phyloP scores from a whole-genome alignment of 2,888 invertebrate species.

The Plebejus argus region DNA sequence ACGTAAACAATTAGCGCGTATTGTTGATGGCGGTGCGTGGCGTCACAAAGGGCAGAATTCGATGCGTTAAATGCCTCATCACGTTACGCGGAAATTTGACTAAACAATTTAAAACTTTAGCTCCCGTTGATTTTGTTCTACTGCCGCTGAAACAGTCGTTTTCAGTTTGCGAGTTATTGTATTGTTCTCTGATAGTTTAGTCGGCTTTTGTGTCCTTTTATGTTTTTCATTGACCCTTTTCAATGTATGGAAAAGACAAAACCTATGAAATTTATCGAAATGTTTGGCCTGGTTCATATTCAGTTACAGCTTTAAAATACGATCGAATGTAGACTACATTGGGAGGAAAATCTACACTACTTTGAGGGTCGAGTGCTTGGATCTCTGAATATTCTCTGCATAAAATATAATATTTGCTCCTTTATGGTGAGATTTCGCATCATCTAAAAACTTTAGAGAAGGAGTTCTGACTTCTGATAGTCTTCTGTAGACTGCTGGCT shows the following conservation, averaged over 20 bases:
- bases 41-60: slow-evolving; percentile 51
- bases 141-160: slow-evolving; percentile 24
- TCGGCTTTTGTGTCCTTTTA: background rate
- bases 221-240: background rate
- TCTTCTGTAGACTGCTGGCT: background rate
- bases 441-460: background rate
- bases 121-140: slow-evolving; percentile 37
- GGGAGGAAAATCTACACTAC: too few species aligned
- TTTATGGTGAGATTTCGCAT: background rate
- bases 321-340: too few species aligned
- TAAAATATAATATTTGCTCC: background rate
- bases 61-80: slow-evolving; percentile 56
- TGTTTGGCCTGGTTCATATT: too few species aligned
- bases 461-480: background rate
- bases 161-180: slow-evolving; percentile 14
- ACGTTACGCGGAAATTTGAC: slow-evolving; percentile 47
- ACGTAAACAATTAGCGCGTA: slow-evolving; percentile 54
- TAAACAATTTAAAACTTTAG: slow-evolving; percentile 43
- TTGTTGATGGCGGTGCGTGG: slow-evolving; percentile 51
- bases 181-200: background rate
- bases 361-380: too few species aligned
- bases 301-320: too few species aligned
- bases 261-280: background rate
- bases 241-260: background rate
- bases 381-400: too few species aligned